phyloP scores from a whole-genome alignment of 2,888 invertebrate genomes.

The Drepanosiphum platanoidis region DNA sequence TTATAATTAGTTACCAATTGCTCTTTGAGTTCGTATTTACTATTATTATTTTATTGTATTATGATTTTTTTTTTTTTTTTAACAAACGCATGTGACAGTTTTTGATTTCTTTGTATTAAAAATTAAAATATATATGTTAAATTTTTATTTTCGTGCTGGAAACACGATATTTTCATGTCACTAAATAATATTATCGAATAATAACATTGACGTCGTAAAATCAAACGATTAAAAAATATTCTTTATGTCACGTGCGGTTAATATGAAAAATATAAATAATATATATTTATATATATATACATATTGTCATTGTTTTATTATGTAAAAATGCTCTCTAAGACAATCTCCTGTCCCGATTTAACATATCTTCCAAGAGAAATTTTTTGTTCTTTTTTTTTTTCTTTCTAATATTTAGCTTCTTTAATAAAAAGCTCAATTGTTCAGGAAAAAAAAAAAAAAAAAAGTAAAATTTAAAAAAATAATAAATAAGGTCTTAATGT shows the following conservation, averaged over 20 bases:
- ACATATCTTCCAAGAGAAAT: conserved; percentile 57
- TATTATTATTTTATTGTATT: conserved; percentile 60
- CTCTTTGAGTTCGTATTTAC: conserved; percentile 61
- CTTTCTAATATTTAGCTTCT: conserved; percentile 23
- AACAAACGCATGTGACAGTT: conserved; percentile 48
- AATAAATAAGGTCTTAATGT: conserved; percentile 33
- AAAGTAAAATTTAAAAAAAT: conserved; percentile 11
- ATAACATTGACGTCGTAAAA: not conserved
- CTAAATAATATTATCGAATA: not conserved
- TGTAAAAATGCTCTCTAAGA: conserved; percentile 59
- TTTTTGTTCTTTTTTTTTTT: not conserved
- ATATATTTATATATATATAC: conserved; percentile 9
- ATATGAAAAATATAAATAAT: not conserved
- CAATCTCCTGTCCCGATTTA: conserved; percentile 46
- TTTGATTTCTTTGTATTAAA: not conserved
- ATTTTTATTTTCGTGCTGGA: conserved; percentile 13
- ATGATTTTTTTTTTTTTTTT: conserved; percentile 39
- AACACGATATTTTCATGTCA: not conserved
- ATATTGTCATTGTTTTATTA: conserved; percentile 47
- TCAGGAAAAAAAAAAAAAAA: conserved; percentile 37
- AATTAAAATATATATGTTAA: conserved; percentile 19
- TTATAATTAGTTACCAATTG: conserved; percentile 58
- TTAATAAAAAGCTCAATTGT: conserved; percentile 46
- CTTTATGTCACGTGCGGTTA: conserved; percentile 34
- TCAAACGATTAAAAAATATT: conserved; percentile 1